Conservation (phyloP, 1,140 invertebrate species). For the Hydropsyche tenuis region DNA sequence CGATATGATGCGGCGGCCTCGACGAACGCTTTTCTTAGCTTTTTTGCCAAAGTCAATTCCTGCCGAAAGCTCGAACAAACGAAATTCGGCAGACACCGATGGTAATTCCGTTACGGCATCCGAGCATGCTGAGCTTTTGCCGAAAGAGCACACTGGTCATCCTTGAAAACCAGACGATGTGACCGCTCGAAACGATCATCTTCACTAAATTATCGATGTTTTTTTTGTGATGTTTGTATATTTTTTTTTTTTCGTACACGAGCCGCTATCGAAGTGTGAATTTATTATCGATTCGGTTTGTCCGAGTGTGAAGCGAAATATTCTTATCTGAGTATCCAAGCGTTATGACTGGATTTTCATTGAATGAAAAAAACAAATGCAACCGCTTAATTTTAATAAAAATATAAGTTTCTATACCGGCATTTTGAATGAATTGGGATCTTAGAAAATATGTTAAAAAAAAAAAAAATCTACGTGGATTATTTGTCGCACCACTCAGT, state of each 20-base stretch:
- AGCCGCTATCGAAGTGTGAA: neutral
- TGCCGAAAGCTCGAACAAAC: neutral
- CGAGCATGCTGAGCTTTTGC: constrained; percentile 1
- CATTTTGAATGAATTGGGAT: no score
- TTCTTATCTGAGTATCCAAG: neutral
- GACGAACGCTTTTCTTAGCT: neutral
- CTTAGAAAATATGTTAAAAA: no score
- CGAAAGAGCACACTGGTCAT: constrained; percentile 26
- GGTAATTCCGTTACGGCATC: constrained; percentile 15
- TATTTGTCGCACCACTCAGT: constrained; percentile 17
- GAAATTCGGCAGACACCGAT: neutral
- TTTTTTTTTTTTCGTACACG: neutral
- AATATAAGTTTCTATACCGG: no score
- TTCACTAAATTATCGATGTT: neutral
- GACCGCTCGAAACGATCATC: neutral
- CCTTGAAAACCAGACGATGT: constrained; percentile 21
- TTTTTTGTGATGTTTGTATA: neutral
- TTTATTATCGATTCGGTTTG: neutral
- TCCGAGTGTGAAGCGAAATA: neutral
- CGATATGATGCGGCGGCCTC: neutral
- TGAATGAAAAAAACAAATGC: neutral
- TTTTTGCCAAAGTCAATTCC: neutral
- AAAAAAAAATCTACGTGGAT: neutral
- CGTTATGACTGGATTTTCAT: neutral
- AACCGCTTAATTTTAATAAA: neutral